phyloP scores from a whole-genome alignment of 2,113 vertebrate genomes.

The Hemicordylus capensis region DNA sequence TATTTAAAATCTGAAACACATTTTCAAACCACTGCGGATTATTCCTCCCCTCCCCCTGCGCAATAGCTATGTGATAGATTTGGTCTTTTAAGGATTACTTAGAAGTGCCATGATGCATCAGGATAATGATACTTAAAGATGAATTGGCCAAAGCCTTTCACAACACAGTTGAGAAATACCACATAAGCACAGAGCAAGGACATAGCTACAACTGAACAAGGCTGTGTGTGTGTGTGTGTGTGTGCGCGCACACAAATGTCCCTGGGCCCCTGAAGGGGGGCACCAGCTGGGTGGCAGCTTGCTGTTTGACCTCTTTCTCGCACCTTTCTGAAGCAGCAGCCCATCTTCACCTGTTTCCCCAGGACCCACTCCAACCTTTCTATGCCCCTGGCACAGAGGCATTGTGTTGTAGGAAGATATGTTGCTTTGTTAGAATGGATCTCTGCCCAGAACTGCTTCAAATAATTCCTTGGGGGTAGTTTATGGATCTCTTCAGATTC shows the following conservation, averaged over 20 bases:
- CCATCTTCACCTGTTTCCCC: too few species aligned
- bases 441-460: neutral
- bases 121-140: slow-evolving; percentile 2
- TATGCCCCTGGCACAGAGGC: too few species aligned
- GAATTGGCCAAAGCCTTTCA: neutral
- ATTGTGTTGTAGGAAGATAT: neutral
- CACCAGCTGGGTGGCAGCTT: too few species aligned
- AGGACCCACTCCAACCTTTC: too few species aligned
- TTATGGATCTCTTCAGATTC: slow-evolving; percentile 18
- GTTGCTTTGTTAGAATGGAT: neutral
- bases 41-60: too few species aligned
- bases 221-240: too few species aligned
- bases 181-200: neutral
- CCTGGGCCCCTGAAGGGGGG: too few species aligned
- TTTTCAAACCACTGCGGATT: neutral
- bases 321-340: too few species aligned
- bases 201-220: too few species aligned
- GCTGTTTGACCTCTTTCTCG: too few species aligned
- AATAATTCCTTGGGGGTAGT: slow-evolving; percentile 1
- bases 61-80: neutral
- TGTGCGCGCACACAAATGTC: too few species aligned
- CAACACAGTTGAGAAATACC: neutral
- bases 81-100: slow-evolving; percentile 37
- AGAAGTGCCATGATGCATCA: slow-evolving; percentile 7
- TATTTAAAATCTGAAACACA: neutral